phyloP scores from a whole-genome alignment of 2,113 vertebrate genomes.

The rat (Rattus norvegicus) region GRCr8 NC_086028.1:41228001-41228500 shows the following conservation, averaged over 20 bases:
- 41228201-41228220: constrained; percentile 46
- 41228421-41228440: not conserved
- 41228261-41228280: constrained; percentile 57
- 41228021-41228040: not conserved
- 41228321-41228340: not conserved
- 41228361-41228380: not conserved
- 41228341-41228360: not conserved
- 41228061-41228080: not conserved
- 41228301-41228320: not conserved
- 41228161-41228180: not conserved
- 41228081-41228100: not conserved
- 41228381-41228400: not conserved
- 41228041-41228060: not conserved
- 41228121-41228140: constrained; percentile 52
- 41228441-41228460: not conserved
- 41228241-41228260: constrained; percentile 38
- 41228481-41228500: not conserved
- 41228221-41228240: constrained; percentile 72
- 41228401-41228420: not conserved
- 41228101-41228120: not conserved
- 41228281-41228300: not conserved
- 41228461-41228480: constrained; percentile 14
- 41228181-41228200: constrained; percentile 50
- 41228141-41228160: constrained; percentile 60
- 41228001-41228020: not conserved